Conservation (phyloP, 2,113 vertebrate genomes). For the Otolemur garnettii region DNA sequence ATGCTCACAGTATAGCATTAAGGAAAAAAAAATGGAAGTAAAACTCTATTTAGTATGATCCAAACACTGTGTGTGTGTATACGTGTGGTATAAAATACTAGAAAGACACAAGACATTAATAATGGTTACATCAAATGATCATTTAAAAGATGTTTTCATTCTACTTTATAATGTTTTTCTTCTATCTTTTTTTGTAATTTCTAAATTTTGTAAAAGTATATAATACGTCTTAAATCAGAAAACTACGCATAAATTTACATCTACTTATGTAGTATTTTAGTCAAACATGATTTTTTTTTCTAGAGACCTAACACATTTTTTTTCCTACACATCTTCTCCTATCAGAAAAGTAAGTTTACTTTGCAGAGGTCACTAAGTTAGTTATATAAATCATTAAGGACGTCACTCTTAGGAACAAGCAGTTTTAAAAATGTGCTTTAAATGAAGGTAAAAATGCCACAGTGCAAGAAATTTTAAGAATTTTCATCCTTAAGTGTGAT, state of each 20-base stretch:
- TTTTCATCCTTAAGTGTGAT: constrained; percentile 47
- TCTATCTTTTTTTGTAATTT: constrained; percentile 61
- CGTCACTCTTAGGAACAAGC: neutral
- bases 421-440: constrained; percentile 42
- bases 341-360: constrained; percentile 26
- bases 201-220: constrained; percentile 48
- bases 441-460: neutral
- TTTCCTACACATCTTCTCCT: neutral
- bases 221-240: constrained; percentile 65
- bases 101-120: constrained; percentile 47
- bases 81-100: neutral
- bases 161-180: constrained; percentile 43
- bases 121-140: neutral
- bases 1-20: neutral
- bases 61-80: neutral
- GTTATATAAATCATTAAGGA: neutral
- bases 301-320: neutral
- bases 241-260: constrained; percentile 67
- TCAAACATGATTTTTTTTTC: constrained; percentile 11
- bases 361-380: constrained; percentile 44
- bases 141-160: constrained; percentile 23
- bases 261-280: constrained; percentile 60
- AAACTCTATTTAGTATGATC: constrained; percentile 25
- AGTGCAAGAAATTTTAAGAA: constrained; percentile 3
- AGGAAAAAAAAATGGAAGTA: neutral